A percentile compares a stretch with the other conserved stretches of the same genome.
Evolutionary conservation across 1,140 invertebrate species (phyloP).

Genomic region (Apocrypta bakeri): DNA sequence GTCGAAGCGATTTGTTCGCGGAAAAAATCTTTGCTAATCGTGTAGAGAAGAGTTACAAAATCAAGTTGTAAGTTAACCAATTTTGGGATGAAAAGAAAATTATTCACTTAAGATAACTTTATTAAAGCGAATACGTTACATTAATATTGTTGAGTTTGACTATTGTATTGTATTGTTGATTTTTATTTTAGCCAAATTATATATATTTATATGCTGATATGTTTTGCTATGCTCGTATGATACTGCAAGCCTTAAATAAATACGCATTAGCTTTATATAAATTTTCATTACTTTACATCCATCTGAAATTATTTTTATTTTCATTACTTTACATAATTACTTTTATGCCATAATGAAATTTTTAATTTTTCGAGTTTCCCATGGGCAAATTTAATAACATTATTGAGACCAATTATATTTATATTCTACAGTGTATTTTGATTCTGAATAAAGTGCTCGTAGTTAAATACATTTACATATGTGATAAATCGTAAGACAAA

Average conservation of each 20-base stretch:
- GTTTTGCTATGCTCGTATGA: slow-evolving; percentile 20
- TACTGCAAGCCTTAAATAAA: slow-evolving; percentile 40
- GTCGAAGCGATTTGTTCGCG: background rate
- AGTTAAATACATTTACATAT: too few species aligned
- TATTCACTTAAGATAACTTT: background rate
- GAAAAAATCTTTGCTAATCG: background rate
- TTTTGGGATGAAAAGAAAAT: slow-evolving; percentile 14
- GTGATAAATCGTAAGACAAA: too few species aligned
- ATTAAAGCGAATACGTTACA: background rate
- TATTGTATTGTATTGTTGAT: slow-evolving; percentile 40
- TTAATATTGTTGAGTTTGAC: slow-evolving; percentile 39
- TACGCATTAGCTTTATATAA: slow-evolving; percentile 11
- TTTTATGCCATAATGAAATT: too few species aligned
- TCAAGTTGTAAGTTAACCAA: too few species aligned
- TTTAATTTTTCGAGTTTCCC: too few species aligned
- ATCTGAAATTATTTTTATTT: too few species aligned
- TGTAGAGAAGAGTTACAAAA: background rate
- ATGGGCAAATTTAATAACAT: too few species aligned
- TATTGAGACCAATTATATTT: too few species aligned
- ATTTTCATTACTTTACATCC: background rate
- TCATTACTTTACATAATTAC: too few species aligned
- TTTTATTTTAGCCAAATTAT: slow-evolving; percentile 25
- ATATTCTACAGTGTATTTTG: too few species aligned
- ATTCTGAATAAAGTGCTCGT: too few species aligned
- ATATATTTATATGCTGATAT: slow-evolving; percentile 23